Percentiles rank a stretch among this genome's conserved stretches.
These are phyloP conservation scores for Hiodon alosoides DNA, from an alignment of 2,113 vertebrate species.

Conservation along the genomic window DNA sequence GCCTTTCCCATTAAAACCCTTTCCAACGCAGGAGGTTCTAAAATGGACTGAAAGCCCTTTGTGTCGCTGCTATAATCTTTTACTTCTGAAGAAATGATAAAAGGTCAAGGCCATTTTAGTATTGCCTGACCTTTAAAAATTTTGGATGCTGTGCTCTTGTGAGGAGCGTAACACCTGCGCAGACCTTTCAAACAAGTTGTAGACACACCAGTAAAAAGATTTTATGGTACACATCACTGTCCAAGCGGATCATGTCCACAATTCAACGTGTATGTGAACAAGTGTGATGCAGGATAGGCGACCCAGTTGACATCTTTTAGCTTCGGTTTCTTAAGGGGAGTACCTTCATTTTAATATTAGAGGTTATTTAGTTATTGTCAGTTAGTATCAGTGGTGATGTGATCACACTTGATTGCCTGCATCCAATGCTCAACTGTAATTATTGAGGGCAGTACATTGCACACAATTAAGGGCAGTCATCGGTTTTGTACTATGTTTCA, in stretches of 20 bases:
- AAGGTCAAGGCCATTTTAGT: constrained; percentile 19
- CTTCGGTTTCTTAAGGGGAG: too few relatives aligned
- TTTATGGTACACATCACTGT: neutral
- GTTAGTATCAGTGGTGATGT: too few relatives aligned
- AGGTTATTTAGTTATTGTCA: too few relatives aligned
- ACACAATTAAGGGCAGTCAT: too few relatives aligned
- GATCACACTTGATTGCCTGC: too few relatives aligned
- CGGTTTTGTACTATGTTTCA: too few relatives aligned
- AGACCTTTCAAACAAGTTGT: constrained; percentile 6
- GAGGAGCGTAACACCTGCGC: constrained; percentile 3
- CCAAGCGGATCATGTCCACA: neutral
- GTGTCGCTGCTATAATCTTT: constrained; percentile 17
- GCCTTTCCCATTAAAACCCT: constrained; percentile 10
- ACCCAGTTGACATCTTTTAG: constrained; percentile 1
- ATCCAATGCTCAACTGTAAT: too few relatives aligned
- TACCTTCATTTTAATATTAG: too few relatives aligned
- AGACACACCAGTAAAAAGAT: neutral
- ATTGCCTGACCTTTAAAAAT: constrained; percentile 18
- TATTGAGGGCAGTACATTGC: too few relatives aligned
- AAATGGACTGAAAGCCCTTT: constrained; percentile 8
- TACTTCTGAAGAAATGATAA: constrained; percentile 15
- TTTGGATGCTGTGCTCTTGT: neutral
- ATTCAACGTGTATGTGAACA: neutral
- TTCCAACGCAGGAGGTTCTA: neutral
- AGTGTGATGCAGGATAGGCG: neutral